phyloP scores from a whole-genome alignment of 2,888 invertebrate genomes.

The Heliconius cydno region DNA sequence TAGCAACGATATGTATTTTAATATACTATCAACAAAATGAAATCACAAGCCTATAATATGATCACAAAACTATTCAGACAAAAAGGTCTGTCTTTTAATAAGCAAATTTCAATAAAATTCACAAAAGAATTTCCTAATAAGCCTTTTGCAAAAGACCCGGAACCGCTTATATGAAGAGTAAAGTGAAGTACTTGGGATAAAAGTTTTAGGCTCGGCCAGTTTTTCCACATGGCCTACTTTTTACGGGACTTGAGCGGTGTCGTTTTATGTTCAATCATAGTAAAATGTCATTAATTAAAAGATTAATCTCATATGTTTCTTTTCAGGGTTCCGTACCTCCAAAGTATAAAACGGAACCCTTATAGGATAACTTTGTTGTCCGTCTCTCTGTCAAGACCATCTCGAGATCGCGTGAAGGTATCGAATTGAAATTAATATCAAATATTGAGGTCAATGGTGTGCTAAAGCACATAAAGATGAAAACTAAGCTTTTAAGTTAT shows the following conservation, averaged over 20 bases:
- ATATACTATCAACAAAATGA: background rate
- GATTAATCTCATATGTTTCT: background rate
- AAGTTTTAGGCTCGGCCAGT: background rate
- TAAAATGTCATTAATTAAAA: slow-evolving; percentile 5
- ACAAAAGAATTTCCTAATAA: slow-evolving; percentile 5
- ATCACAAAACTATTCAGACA: no score
- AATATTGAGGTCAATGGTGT: no score
- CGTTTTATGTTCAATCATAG: background rate
- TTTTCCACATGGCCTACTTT: background rate
- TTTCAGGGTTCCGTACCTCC: no score
- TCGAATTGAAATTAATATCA: no score
- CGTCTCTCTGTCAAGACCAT: no score
- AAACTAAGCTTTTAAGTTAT: no score
- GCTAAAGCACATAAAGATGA: no score
- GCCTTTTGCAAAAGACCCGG: slow-evolving; percentile 5
- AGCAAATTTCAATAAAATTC: background rate
- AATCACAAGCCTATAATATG: background rate
- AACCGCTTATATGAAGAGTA: background rate
- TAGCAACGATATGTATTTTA: no score
- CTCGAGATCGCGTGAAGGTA: no score
- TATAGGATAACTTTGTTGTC: no score
- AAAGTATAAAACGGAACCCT: no score
- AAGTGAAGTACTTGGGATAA: background rate
- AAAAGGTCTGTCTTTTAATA: background rate
- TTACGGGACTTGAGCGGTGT: background rate